phyloP scores from a whole-genome alignment of 1,140 invertebrate species.

The Protaetia brevitarsis region DNA sequence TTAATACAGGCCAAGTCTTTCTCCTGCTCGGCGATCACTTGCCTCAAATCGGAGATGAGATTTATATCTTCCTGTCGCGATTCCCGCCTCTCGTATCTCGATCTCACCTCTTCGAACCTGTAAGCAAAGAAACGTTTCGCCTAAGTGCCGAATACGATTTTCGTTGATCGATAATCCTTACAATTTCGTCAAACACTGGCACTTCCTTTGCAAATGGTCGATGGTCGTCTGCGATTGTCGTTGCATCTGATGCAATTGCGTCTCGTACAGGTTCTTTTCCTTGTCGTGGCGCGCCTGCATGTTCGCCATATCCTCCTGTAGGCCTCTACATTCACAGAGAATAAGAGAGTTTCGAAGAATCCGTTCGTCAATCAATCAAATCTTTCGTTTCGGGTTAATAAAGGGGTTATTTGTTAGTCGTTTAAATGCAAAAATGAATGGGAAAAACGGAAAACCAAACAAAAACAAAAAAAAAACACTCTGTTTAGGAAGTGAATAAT shows the following conservation, averaged over 20 bases:
- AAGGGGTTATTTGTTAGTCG: not conserved
- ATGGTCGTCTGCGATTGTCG: conserved; percentile 50
- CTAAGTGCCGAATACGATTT: not conserved
- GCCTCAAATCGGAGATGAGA: conserved; percentile 53
- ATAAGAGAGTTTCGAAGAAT: too few species aligned
- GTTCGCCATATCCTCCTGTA: conserved; percentile 42
- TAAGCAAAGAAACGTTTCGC: conserved; percentile 22
- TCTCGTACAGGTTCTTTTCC: conserved; percentile 37
- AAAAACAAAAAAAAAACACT: not conserved
- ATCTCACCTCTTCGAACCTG: conserved; percentile 57
- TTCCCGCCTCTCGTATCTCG: conserved; percentile 54
- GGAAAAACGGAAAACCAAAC: conserved; percentile 2
- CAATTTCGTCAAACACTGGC: conserved; percentile 54
- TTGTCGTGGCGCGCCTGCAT: conserved; percentile 41
- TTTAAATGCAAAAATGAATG: not conserved
- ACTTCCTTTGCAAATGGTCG: conserved; percentile 54
- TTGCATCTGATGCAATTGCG: conserved; percentile 38
- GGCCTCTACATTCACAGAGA: conserved; percentile 40
- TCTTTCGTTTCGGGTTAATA: not conserved
- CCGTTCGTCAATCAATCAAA: too few species aligned
- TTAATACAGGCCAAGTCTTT: conserved; percentile 55
- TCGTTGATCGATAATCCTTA: conserved; percentile 44
- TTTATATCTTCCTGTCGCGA: conserved; percentile 54
- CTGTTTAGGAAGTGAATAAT: not conserved
- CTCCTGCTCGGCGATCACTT: conserved; percentile 56